phyloP scores from a whole-genome alignment of 2,888 invertebrate species.

The Agrotis puta region DNA sequence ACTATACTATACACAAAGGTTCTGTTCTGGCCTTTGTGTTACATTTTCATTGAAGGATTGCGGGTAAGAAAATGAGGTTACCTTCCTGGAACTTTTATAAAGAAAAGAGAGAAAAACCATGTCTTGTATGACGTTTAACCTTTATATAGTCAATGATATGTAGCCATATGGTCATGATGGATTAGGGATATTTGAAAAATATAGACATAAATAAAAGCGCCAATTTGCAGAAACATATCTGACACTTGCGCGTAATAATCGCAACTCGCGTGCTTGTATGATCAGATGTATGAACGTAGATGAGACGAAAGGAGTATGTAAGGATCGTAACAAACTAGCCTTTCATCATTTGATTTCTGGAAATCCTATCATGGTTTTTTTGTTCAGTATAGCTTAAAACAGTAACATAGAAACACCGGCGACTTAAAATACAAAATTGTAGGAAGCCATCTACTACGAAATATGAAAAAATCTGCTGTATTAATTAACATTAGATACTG shows the following conservation, averaged over 20 bases:
- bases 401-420: too few species aligned
- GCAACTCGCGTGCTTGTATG: too few species aligned
- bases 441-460: neutral
- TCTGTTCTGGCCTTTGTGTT: conserved; percentile 33
- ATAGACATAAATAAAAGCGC: neutral
- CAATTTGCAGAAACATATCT: neutral
- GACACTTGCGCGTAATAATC: too few species aligned
- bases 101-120: neutral
- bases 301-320: too few species aligned
- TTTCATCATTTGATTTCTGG: too few species aligned
- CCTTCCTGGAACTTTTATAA: neutral
- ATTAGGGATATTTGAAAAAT: neutral
- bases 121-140: neutral
- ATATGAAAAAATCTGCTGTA: neutral
- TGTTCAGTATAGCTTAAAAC: too few species aligned
- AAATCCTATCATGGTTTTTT: too few species aligned
- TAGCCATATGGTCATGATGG: neutral
- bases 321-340: too few species aligned
- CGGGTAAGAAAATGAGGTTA: neutral
- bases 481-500: neutral
- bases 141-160: neutral
- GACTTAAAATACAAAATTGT: too few species aligned
- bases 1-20: conserved; percentile 20
- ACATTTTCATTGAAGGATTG: conserved; percentile 7
- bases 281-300: too few species aligned